These are phyloP conservation scores for Engystomops pustulosus DNA, from an alignment of 2,113 vertebrate species.

Conservation along the genomic window DNA sequence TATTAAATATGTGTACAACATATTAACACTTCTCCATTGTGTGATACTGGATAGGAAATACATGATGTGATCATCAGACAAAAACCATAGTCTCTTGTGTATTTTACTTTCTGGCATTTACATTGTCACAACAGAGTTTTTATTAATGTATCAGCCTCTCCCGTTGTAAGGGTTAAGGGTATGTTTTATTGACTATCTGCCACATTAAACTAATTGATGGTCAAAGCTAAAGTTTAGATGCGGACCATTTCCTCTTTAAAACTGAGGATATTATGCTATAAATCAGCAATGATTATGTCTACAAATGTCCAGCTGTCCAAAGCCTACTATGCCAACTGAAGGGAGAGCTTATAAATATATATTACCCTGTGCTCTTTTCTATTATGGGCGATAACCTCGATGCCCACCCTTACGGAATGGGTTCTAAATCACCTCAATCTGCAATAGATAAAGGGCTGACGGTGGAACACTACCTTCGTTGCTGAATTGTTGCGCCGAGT, in stretches of 20 bases:
- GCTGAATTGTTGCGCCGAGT: conserved; percentile 28
- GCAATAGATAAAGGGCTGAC: conserved; percentile 40
- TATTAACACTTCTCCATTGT: too few species aligned
- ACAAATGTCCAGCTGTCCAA: conserved; percentile 44
- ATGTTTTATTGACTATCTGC: conserved; percentile 47
- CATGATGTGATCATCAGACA: too few species aligned
- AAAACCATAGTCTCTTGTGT: neutral
- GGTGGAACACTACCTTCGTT: conserved; percentile 6
- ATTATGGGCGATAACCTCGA: conserved; percentile 51
- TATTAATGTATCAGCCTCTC: neutral
- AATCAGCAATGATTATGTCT: conserved; percentile 49
- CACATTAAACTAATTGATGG: conserved; percentile 50
- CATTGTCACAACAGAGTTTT: conserved; percentile 11
- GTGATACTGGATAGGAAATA: too few species aligned
- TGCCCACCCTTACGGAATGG: conserved; percentile 29
- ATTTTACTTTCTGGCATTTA: conserved; percentile 29
- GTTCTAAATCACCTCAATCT: conserved; percentile 39
- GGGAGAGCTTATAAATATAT: conserved; percentile 35
- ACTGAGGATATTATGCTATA: conserved; percentile 38
- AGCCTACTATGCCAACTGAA: conserved; percentile 30
- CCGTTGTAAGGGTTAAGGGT: conserved; percentile 21
- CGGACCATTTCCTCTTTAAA: conserved; percentile 48
- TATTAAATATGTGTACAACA: too few species aligned
- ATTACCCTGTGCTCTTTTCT: conserved; percentile 45
- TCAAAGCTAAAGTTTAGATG: conserved; percentile 37